Percentiles rank a stretch among this genome's conserved stretches.
Conservation (phyloP, 2,888 invertebrate species). For the Aporophyla lueneburgensis region DNA sequence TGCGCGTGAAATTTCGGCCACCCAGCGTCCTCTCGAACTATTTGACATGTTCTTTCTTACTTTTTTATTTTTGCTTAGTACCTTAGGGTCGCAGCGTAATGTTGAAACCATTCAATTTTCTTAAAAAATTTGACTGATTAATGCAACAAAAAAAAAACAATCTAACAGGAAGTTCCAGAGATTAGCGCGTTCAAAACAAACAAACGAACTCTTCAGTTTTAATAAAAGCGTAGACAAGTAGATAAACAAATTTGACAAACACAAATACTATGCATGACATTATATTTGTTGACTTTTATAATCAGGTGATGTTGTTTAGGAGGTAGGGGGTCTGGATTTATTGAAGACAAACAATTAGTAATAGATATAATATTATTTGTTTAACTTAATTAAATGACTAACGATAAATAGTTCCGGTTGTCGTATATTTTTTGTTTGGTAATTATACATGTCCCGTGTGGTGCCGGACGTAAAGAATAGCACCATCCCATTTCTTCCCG, state of each 20-base stretch:
- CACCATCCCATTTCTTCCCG: too few relatives aligned
- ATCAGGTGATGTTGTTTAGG: neutral
- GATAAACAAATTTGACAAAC: constrained; percentile 8
- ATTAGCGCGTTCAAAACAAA: neutral
- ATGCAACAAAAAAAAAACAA: too few relatives aligned
- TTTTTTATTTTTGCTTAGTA: too few relatives aligned
- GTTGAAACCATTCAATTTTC: too few relatives aligned
- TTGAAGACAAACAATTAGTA: neutral
- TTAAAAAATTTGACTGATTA: too few relatives aligned
- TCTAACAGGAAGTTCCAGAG: neutral
- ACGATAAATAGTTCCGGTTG: neutral
- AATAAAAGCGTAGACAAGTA: too few relatives aligned
- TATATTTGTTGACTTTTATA: neutral
- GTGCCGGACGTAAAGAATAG: too few relatives aligned
- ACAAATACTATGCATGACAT: constrained; percentile 23
- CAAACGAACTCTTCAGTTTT: neutral
- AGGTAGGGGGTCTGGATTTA: neutral
- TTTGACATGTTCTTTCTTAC: too few relatives aligned
- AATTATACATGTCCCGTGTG: neutral
- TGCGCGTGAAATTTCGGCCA: too few relatives aligned
- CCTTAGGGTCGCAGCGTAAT: too few relatives aligned
- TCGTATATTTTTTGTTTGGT: neutral
- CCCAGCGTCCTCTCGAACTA: too few relatives aligned
- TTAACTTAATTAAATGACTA: neutral
- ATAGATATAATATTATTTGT: neutral